Evolutionary conservation across 1,140 invertebrate species (phyloP), one percentile per base, ranked within the genome.

Genomic region (Dryas iulia): DNA sequence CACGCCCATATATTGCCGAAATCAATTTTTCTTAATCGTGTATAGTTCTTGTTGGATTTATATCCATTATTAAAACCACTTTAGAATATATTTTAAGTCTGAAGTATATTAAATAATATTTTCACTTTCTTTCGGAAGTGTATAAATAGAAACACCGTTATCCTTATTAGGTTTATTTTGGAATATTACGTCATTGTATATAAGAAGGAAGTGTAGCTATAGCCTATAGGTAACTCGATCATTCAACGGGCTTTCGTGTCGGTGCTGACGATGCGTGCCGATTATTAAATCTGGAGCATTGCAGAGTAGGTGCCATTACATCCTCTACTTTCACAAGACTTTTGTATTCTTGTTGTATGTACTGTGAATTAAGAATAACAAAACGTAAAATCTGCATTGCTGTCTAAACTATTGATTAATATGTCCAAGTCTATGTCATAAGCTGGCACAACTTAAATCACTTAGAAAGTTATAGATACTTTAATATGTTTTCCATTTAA

Each of bases 121-220:
- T 39, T 6, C 33, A n/a, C 12, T n/a, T 47, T 75, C 54, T 64
- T 62, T 24, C 73, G 76, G 77, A 82, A 76, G 73, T 85, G 71
- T 76, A 83, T 77, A 72, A 75, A 80, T 76, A 70, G 30, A 52
- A 8, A 31, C 53, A 67, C 72, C 73, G 74, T 83, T 86, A 86
- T 84, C 86, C 86, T 80, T 88, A 86, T 82, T 86, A 76, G 82
- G 82, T 89, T 89, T 91, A 91, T 89, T 91, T 91, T 91, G 84
- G 89, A 83, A 71, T 76, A 91, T 91, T 89, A 91, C 89, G 89
- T 91, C 87, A 91, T 87, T 84, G 76, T 79, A 77, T 74, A 74
- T 78, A 79, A 73, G 76, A 67, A 77, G 78, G 79, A 75, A 75
- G 72, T 78, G 60, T 76, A 76, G 39, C 39, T 47, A 47, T 73